Evolutionary conservation across 2,888 invertebrate genomes (phyloP).

Genomic region (Colletes collaris): DNA sequence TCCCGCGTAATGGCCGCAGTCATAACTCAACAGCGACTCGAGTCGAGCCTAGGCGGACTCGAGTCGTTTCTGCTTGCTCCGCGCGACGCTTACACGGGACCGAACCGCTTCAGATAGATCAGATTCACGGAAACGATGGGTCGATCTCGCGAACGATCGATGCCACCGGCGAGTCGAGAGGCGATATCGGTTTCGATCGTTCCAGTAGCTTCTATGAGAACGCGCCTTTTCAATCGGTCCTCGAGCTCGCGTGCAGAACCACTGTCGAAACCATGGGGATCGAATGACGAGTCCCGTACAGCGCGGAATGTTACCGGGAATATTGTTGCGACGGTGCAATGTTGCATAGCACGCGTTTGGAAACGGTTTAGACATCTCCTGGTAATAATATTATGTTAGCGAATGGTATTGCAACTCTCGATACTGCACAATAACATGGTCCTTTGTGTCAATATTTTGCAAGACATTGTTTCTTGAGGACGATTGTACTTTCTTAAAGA

Average conservation of each 20-base stretch:
- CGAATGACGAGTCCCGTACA: background rate
- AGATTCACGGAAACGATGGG: constrained; percentile 71
- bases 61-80: constrained; percentile 45
- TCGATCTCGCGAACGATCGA: constrained; percentile 40
- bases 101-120: constrained; percentile 45
- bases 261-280: background rate
- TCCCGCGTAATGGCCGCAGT: constrained; percentile 75
- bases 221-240: constrained; percentile 9
- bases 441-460: no score
- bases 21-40: constrained; percentile 72
- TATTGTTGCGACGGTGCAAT: no score
- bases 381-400: no score
- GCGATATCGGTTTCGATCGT: constrained; percentile 38
- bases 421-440: no score
- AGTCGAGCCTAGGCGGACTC: background rate
- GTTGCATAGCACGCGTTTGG: no score
- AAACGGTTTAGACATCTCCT: no score
- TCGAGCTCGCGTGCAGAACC: background rate
- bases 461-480: no score
- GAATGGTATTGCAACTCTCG: no score
- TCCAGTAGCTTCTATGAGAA: constrained; percentile 30
- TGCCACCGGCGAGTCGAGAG: constrained; percentile 19
- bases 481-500: no score
- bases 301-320: no score
- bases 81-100: constrained; percentile 34